Conservation (phyloP, 2,888 invertebrate species). For the Girardia tigrina region DNA sequence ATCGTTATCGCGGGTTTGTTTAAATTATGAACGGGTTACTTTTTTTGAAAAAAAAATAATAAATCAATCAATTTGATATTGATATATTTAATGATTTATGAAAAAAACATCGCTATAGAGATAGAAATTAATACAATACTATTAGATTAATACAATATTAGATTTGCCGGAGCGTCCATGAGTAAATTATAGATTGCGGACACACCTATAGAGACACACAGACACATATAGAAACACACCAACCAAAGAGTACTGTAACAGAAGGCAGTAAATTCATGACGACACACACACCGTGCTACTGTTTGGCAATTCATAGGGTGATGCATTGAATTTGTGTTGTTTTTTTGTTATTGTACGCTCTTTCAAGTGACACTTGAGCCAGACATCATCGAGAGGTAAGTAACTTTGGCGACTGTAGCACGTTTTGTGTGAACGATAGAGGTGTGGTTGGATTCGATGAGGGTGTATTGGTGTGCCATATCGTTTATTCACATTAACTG, state of each 20-base stretch:
- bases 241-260: not conserved
- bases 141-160: slow-evolving; percentile 3
- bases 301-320: not conserved
- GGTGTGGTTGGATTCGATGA: not conserved
- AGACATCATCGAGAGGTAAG: slow-evolving; percentile 13
- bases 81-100: too few species aligned
- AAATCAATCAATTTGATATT: too few species aligned
- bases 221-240: not conserved
- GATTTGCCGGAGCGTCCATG: slow-evolving; percentile 17
- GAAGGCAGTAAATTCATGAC: not conserved
- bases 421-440: slow-evolving; percentile 23
- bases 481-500: not conserved
- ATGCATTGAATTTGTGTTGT: not conserved
- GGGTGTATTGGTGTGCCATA: not conserved
- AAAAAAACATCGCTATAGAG: slow-evolving; percentile 19
- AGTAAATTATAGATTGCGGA: slow-evolving; percentile 2
- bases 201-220: not conserved
- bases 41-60: too few species aligned
- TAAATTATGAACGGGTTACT: too few species aligned
- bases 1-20: too few species aligned
- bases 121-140: slow-evolving; percentile 18
- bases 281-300: not conserved
- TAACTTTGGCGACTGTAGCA: slow-evolving; percentile 3
- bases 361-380: slow-evolving; percentile 14
- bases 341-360: slow-evolving; percentile 16